Base-by-base conservation (phyloP, 2,797 vertebrate genomes). In the Spatula versicolor region DNA sequence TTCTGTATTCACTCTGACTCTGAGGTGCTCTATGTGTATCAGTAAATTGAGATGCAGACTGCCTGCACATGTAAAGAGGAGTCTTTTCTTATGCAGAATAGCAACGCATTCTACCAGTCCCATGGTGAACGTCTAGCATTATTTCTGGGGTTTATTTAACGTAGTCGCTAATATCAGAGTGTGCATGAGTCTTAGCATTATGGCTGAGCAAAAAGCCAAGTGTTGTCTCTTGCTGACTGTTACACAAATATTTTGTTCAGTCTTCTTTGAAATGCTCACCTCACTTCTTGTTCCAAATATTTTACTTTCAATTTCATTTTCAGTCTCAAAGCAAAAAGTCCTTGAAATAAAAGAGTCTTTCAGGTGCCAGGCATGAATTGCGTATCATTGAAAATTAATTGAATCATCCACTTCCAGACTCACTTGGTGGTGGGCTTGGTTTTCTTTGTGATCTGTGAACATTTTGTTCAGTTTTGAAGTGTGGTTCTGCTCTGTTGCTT, bases 21-120 rank as follows among this genome's bases (percentile, higher is more conserved):
- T 66, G 84, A 93, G 89, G 62, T 96, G 92, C 86, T 82, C 87
- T 92, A 63, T 96, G 88, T 90, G 63, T 86, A 89, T 86, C 93
- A 95, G 79, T 72, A 92, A 92, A 94, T 59, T 55, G 91, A 96
- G 92, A 82, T 93, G 79, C 50, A 83, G 66, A 3, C 76, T 93
- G 72, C 64, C 72, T 85, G 50, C 2, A 26, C 59, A 48, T 95
- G 81, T 87, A 73, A 86, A 93, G 74, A 68, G 30, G 7, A 94
- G 67, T 25, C 69, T 94, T 91, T 94, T 91, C 85, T 88, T 77
- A 18, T 86, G 89, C 83, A 96, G 60, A 84, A 25, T 6, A 86
- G 73, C 73, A 92, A n/a, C 35, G 45, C 11, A 14, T 83, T 93
- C 88, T n/a, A 35, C 77, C 66, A 86, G 86, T 74, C 86, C 82